Conservation (phyloP, 2,113 vertebrate genomes). For the Microcebus ravelobensis region DNA sequence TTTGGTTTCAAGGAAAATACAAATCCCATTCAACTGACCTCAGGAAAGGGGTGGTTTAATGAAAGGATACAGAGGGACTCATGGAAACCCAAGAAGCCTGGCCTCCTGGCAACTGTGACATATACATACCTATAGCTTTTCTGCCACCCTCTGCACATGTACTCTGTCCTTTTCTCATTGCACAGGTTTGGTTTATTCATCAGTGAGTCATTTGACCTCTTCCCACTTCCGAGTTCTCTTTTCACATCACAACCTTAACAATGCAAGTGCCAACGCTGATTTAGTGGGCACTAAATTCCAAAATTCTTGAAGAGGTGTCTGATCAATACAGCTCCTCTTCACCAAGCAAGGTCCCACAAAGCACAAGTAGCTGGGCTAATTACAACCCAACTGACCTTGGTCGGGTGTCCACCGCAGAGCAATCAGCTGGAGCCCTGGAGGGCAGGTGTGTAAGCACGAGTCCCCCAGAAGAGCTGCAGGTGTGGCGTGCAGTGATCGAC, state of each 20-base stretch:
- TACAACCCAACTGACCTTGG: not conserved
- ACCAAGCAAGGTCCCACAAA: not conserved
- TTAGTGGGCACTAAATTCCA: not conserved
- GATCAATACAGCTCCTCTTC: not conserved
- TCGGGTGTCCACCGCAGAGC: not conserved
- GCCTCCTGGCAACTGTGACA: not conserved
- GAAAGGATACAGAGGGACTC: not conserved
- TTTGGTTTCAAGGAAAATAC: conserved; percentile 59
- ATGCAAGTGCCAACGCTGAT: not conserved
- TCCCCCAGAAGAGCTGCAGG: not conserved
- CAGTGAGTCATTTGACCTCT: not conserved
- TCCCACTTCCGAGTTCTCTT: not conserved
- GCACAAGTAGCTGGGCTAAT: not conserved
- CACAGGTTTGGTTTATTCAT: not conserved
- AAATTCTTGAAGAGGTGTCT: not conserved
- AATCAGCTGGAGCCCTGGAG: not conserved
- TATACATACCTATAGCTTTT: not conserved
- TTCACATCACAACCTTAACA: not conserved
- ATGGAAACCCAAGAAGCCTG: not conserved
- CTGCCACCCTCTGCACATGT: not conserved
- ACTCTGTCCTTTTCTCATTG: not conserved
- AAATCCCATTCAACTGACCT: not conserved
- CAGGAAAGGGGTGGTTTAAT: not conserved
- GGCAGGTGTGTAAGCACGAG: not conserved
- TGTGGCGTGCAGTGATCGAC: not conserved